Conservation (phyloP, 2,888 invertebrate genomes). For the Polydrusus tereticollis region DNA sequence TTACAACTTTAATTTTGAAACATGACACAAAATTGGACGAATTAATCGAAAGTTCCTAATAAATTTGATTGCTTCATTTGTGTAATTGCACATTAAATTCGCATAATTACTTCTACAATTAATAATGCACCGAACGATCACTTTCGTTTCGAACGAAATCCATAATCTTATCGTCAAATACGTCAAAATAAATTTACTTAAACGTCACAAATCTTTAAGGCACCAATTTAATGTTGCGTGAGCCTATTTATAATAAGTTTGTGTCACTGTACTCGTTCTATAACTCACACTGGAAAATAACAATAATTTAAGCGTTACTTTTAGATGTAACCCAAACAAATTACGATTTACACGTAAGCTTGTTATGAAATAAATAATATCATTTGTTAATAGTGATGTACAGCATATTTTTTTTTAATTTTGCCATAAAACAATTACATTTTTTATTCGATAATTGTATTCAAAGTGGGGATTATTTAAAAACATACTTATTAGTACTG, state of each 20-base stretch:
- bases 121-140: background rate
- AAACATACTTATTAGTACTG: no score
- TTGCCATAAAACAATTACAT: no score
- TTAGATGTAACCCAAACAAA: conserved; percentile 1
- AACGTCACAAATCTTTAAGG: background rate
- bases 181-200: background rate
- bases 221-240: background rate
- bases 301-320: conserved; percentile 1
- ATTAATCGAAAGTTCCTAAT: background rate
- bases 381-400: no score
- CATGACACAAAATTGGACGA: background rate
- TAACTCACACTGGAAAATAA: background rate
- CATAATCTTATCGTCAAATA: background rate
- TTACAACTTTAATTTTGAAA: background rate
- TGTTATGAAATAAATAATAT: background rate
- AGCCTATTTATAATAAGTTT: background rate
- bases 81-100: background rate
- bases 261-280: background rate
- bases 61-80: background rate
- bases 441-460: no score
- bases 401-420: no score
- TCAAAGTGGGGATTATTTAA: no score
- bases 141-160: background rate
- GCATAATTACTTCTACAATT: background rate
- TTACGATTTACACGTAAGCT: background rate